A percentile compares a stretch with the other conserved stretches of the same genome.
phyloP scores from a whole-genome alignment of 2,888 invertebrate species.

The Abrostola tripartita region DNA sequence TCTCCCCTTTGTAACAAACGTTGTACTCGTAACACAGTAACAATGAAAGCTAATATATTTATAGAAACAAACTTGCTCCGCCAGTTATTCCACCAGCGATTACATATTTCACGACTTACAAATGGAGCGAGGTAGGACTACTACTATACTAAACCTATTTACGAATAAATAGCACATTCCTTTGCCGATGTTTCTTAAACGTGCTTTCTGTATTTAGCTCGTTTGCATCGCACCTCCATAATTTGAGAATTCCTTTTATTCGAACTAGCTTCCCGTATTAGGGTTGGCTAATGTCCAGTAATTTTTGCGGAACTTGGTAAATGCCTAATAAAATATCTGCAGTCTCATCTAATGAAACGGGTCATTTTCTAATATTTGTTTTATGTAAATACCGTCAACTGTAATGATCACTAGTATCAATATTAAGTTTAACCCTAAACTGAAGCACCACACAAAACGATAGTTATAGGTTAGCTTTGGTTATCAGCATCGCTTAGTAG shows the following conservation, averaged over 20 bases:
- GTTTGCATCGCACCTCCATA: conserved; percentile 60
- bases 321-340: no score
- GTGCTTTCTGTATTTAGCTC: conserved; percentile 58
- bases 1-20: conserved; percentile 34
- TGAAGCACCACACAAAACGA: no score
- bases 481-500: no score
- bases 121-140: conserved; percentile 33
- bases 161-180: conserved; percentile 53
- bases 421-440: no score
- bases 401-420: no score
- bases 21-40: conserved; percentile 50
- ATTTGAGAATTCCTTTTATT: conserved; percentile 60
- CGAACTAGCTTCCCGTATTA: conserved; percentile 31
- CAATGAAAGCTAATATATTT: conserved; percentile 49
- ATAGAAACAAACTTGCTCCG: conserved; percentile 47
- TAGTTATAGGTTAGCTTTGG: no score
- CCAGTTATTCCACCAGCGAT: conserved; percentile 33
- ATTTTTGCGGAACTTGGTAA: not conserved
- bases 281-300: conserved; percentile 38
- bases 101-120: conserved; percentile 37
- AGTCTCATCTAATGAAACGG: no score
- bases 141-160: conserved; percentile 42
- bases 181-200: conserved; percentile 51
- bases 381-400: no score
- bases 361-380: no score